Base-by-base conservation (phyloP, 2,888 invertebrate genomes). In the Ryuthela nishihirai region DNA sequence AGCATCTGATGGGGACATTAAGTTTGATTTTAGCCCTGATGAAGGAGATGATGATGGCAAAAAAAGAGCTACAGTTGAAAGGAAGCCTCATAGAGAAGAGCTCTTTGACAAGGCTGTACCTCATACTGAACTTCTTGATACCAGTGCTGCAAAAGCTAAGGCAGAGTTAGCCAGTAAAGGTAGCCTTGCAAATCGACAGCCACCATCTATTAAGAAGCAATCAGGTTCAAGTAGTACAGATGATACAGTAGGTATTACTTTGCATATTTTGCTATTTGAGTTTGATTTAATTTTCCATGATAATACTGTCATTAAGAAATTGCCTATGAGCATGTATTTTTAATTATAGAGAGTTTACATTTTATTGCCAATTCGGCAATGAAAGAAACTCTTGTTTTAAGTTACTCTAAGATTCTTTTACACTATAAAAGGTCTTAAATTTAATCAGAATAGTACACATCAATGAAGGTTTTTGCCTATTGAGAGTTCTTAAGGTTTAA, bases 111-210 rank as follows among this genome's bases (percentile, higher is more conserved):
- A 40, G 24, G 56, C 58, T 29, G 47, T 62, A 59, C 93, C 93
- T 47, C 88, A 88, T 67, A 87, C 88, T 68, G 85, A 85, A 72
- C 80, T 93, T 64, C 80, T 95, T 44, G 94, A 95, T 76, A 88
- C 86, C 69, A 87, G 91, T 1, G 88, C 85, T 15, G 88, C 84
- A 64, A 85, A 85, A 74, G 82, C 83, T 62, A 88, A 87, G 77
- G 91, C 88, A 17, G 92, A 93, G 76, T 79, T 94, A 68, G 93
- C 88, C 54, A 85, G 72, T 20, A 69, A 76, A 49, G 81, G 84
- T 67, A 85, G 86, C 60, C 75, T 87, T 65, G 86, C 86, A 10
- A 83, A 85, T 74, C 79, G 88, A 52, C 69, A 75, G 54, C 75
- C 75, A 18, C 77, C 78, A 9, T 72, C 74, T 5, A 72, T 72